phyloP scores from a whole-genome alignment of 2,888 invertebrate species.

The Drosophila infuscata region DNA sequence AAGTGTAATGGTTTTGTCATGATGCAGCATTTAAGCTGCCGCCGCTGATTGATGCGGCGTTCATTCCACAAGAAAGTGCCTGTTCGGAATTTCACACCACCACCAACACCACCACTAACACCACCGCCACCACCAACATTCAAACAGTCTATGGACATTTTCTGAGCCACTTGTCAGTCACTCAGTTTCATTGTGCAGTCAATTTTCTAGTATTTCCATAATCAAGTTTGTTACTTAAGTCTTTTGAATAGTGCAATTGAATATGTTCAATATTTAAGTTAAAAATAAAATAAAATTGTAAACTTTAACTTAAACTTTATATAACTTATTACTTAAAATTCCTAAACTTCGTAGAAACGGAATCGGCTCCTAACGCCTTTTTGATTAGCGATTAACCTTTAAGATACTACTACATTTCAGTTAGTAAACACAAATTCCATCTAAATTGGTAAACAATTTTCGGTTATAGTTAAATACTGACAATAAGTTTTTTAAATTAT shows the following conservation, averaged over 20 bases:
- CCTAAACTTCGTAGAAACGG: background rate
- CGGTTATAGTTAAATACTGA: too few species aligned
- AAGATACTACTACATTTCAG: background rate
- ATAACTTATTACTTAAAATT: background rate
- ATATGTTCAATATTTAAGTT: background rate
- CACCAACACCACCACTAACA: conserved; percentile 22
- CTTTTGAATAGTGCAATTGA: conserved; percentile 40
- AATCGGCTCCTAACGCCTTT: background rate
- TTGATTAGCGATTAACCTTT: background rate
- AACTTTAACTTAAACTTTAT: background rate
- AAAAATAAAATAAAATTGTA: background rate
- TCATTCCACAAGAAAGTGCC: conserved; percentile 65
- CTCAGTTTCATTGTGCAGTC: conserved; percentile 25
- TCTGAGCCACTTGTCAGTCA: conserved; percentile 49
- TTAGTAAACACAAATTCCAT: background rate
- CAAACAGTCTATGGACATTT: conserved; percentile 65
- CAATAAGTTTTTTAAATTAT: too few species aligned
- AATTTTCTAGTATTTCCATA: conserved; percentile 28
- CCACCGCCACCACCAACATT: conserved; percentile 19
- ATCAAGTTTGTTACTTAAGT: conserved; percentile 63
- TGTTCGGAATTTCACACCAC: conserved; percentile 78
- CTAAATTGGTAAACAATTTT: too few species aligned
- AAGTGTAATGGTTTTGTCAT: conserved; percentile 83
- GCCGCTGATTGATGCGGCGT: conserved; percentile 72
- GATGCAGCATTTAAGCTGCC: conserved; percentile 83